Conservation (phyloP, 2,888 invertebrate genomes). For the Chamaedrilus cognettii region DNA sequence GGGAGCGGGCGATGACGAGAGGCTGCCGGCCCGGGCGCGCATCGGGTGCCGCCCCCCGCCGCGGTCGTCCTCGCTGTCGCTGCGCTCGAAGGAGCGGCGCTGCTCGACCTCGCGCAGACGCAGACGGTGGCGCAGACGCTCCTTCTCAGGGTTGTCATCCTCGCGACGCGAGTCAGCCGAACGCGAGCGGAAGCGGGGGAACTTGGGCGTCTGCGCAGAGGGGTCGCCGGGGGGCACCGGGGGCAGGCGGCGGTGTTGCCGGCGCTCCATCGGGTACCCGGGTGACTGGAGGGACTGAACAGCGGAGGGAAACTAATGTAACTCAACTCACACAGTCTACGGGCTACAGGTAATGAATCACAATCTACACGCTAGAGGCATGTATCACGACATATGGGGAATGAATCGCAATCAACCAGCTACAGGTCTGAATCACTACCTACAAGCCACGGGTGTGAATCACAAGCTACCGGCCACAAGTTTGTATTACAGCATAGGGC, state of each 20-base stretch:
- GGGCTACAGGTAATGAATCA: too few relatives aligned
- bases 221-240: conserved; percentile 33
- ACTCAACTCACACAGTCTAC: background rate
- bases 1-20: background rate
- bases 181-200: conserved; percentile 19
- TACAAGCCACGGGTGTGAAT: too few relatives aligned
- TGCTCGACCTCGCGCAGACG: conserved; percentile 22
- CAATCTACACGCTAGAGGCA: too few relatives aligned
- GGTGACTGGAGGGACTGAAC: conserved; percentile 19
- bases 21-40: conserved; percentile 11
- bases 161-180: conserved; percentile 21
- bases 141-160: conserved; percentile 26
- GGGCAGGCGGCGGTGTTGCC: conserved; percentile 34
- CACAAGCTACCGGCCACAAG: too few relatives aligned
- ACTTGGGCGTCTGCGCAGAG: conserved; percentile 12
- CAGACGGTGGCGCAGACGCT: conserved; percentile 27
- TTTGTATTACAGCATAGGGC: too few relatives aligned
- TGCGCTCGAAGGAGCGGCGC: conserved; percentile 1
- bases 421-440: too few relatives aligned
- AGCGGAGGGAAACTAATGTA: too few relatives aligned
- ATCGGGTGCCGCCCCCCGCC: background rate
- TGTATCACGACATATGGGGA: too few relatives aligned
- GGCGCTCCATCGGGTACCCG: conserved; percentile 26
- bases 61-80: conserved; percentile 7
- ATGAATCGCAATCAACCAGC: too few relatives aligned